Conservation (phyloP, 1,140 invertebrate genomes). For the Lepeophtheirus salmonis region DNA sequence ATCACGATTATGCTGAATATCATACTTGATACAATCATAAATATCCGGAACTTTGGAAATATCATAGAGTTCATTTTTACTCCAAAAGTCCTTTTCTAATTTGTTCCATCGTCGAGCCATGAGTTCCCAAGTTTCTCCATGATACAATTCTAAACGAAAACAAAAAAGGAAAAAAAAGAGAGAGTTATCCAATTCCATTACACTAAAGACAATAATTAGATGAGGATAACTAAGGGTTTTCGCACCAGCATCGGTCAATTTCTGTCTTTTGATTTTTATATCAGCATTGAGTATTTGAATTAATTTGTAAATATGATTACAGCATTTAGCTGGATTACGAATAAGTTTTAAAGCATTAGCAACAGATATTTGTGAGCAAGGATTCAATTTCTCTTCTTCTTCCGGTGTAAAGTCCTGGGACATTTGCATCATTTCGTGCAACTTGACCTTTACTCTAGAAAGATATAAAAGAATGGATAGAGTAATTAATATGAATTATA, state of each 20-base stretch:
- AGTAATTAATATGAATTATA: too few relatives aligned
- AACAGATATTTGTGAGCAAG: slow-evolving; percentile 65
- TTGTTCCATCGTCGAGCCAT: slow-evolving; percentile 96
- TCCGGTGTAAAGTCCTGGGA: slow-evolving; percentile 69
- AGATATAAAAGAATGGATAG: slow-evolving; percentile 9
- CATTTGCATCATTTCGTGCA: slow-evolving; percentile 80
- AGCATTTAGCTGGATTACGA: slow-evolving; percentile 85
- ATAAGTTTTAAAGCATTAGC: slow-evolving; percentile 78
- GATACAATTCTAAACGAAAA: slow-evolving; percentile 72
- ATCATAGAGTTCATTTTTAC: slow-evolving; percentile 73
- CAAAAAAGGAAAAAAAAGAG: slow-evolving; percentile 20
- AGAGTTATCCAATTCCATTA: slow-evolving; percentile 8
- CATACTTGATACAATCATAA: slow-evolving; percentile 98
- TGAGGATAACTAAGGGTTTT: neutral
- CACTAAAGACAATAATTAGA: slow-evolving; percentile 16
- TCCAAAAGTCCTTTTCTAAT: slow-evolving; percentile 93
- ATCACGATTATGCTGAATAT: slow-evolving; percentile 74
- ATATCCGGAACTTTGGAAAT: slow-evolving; percentile 99
- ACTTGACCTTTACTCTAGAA: slow-evolving; percentile 69
- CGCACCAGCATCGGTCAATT: slow-evolving; percentile 3
- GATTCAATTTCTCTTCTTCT: slow-evolving; percentile 71
- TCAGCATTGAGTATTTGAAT: slow-evolving; percentile 68
- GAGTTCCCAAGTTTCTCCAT: slow-evolving; percentile 96
- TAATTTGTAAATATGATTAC: slow-evolving; percentile 63
- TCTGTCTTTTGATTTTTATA: slow-evolving; percentile 33